Evolutionary conservation across 2,797 vertebrate species (phyloP), one percentile per base, ranked within the genome.

Genomic region (Anolis apletophallus): DNA sequence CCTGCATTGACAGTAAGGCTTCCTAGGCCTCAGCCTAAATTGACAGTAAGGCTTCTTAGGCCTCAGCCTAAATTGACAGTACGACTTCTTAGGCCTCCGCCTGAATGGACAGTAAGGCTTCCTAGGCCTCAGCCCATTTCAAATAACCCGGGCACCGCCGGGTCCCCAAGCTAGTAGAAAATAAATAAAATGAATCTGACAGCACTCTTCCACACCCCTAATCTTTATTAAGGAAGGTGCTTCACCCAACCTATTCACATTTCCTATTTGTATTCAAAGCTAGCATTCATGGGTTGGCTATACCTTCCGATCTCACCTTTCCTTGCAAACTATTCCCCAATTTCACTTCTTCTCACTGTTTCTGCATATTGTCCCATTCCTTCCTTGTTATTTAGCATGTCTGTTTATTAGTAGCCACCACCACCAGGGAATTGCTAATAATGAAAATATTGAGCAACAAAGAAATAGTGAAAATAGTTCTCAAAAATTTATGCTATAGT

Each of bases 401-500:
- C 87, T 88, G 59, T 61, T 94, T 83, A 91, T n/a, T 86, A 21
- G 2, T 72, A 40, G 34, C 19, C 86, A 73, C 87, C 68, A 87
- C 90, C 84, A 82, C 87, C 73, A 88, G 74, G 55, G 88, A 90
- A 82, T 72, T 90, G 91, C 72, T 92, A 52, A n/a, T n/a, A 46
- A 76, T 74, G 74, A 54, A 68, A 87, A 50, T 74, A 84, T 17
- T 5, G 80, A 89, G 32, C 21, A 67, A 90, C n/a, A 32, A 26
- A 59, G 57, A 55, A 87, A 69, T 68, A 90, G 76, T 89, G 74
- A 83, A 89, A 95, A 88, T 80, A 79, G 50, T 87, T 87, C 86
- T 81, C 89, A 32, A 72, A 82, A 80, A 75, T 50, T 77, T 92
- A 40, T 40, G 40, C 40, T 40, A n/a, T n/a, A n/a, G n/a, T n/a